Evolutionary conservation across 2,797 vertebrate genomes (phyloP).

Genomic region (Crypturellus tataupa): DNA sequence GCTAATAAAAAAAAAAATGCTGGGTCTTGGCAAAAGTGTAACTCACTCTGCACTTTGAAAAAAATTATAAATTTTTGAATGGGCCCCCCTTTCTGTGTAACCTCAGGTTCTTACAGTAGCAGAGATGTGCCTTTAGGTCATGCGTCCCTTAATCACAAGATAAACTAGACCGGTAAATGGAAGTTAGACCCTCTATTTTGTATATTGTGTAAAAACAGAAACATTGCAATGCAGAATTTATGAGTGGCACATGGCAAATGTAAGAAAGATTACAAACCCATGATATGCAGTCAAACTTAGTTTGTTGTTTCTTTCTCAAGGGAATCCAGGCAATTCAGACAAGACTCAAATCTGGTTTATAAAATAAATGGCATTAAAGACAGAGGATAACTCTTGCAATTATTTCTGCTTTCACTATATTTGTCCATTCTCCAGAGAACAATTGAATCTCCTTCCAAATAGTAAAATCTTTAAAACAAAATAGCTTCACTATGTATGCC

Average conservation of each 20-base stretch:
- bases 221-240: neutral
- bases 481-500: constrained; percentile 27
- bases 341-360: constrained; percentile 5
- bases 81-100: constrained; percentile 21
- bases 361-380: constrained; percentile 31
- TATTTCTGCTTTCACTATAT: constrained; percentile 38
- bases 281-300: neutral
- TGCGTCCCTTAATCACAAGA: neutral
- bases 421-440: constrained; percentile 40
- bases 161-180: constrained; percentile 39
- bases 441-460: constrained; percentile 50
- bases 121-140: constrained; percentile 49
- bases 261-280: neutral
- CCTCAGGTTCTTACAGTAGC: constrained; percentile 36
- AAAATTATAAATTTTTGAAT: constrained; percentile 32
- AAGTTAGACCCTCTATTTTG: constrained; percentile 39
- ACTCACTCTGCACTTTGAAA: constrained; percentile 42
- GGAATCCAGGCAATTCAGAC: constrained; percentile 12
- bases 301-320: constrained; percentile 7
- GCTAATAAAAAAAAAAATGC: constrained; percentile 51
- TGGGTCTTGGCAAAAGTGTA: constrained; percentile 26
- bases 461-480: constrained; percentile 50
- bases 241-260: neutral
- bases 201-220: neutral
- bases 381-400: neutral